phyloP scores from a whole-genome alignment of 1,140 invertebrate species.

The Solenopsis fugax region DNA sequence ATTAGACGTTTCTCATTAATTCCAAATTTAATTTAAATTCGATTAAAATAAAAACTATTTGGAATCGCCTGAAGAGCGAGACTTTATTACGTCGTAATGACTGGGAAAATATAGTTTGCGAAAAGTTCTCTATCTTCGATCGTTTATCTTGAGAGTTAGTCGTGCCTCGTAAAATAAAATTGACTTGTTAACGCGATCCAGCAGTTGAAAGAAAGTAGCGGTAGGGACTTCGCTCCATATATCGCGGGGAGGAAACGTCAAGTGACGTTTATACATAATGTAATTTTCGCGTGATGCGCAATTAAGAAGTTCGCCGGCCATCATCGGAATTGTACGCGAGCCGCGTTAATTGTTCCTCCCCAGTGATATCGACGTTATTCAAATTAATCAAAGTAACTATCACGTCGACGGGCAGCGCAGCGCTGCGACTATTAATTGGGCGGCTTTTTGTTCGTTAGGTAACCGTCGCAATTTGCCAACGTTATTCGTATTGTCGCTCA shows the following conservation, averaged over 20 bases:
- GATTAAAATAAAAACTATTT: background rate
- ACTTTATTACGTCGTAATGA: slow-evolving; percentile 1
- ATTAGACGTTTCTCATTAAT: slow-evolving; percentile 15
- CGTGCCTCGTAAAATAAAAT: background rate
- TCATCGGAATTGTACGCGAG: background rate
- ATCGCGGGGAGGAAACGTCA: background rate
- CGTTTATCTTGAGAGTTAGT: background rate
- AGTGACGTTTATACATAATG: slow-evolving; percentile 28
- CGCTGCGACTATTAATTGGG: slow-evolving; percentile 55
- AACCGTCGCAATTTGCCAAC: slow-evolving; percentile 41
- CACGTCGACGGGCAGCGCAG: slow-evolving; percentile 23
- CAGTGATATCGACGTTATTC: slow-evolving; percentile 61
- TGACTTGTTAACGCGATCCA: background rate
- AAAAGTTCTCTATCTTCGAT: background rate
- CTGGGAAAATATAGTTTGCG: background rate
- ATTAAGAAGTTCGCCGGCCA: slow-evolving; percentile 50
- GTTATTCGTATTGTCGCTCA: slow-evolving; percentile 60
- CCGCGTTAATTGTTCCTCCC: slow-evolving; percentile 51
- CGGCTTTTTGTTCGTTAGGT: slow-evolving; percentile 62
- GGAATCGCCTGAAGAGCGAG: background rate
- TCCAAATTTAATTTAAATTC: slow-evolving; percentile 6
- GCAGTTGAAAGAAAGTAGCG: background rate
- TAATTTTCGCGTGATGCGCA: slow-evolving; percentile 27
- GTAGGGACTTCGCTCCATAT: background rate
- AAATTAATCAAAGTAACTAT: slow-evolving; percentile 65